phyloP scores from a whole-genome alignment of 2,888 invertebrate genomes.

The Xiphydria camelus region DNA sequence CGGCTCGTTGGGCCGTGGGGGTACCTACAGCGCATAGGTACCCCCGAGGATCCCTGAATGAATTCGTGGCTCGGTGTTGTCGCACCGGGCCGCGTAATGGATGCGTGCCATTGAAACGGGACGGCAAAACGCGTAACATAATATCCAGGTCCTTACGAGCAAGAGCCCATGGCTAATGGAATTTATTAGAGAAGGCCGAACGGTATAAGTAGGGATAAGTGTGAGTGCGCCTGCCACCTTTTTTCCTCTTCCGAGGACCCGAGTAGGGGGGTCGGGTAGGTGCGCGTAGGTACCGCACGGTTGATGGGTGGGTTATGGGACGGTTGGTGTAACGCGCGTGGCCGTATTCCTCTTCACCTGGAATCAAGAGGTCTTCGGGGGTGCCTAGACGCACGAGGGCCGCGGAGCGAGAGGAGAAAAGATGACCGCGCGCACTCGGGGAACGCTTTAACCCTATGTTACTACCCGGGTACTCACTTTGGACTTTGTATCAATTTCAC shows the following conservation, averaged over 20 bases:
- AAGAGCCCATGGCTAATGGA: conserved; percentile 56
- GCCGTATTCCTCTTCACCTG: conserved; percentile 15
- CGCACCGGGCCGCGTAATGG: conserved; percentile 50
- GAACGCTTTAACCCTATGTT: no score
- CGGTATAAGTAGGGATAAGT: no score
- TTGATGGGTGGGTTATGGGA: background rate
- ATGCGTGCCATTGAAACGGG: conserved; percentile 44
- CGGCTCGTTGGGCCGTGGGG: conserved; percentile 37
- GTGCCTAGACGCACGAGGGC: background rate
- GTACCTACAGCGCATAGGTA: conserved; percentile 14
- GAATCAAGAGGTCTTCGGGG: conserved; percentile 24
- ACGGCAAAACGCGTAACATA: conserved; percentile 51
- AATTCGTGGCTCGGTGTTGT: conserved; percentile 32
- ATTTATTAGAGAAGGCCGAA: conserved; percentile 52
- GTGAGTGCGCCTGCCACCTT: conserved; percentile 5
- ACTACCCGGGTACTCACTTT: no score
- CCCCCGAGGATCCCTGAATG: conserved; percentile 14
- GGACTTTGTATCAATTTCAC: no score
- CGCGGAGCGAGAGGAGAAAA: no score
- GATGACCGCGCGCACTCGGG: no score
- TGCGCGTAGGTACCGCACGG: no score
- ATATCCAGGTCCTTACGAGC: conserved; percentile 44
- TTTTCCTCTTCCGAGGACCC: conserved; percentile 3
- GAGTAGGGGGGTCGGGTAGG: background rate
- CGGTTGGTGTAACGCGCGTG: no score